phyloP scores from a whole-genome alignment of 2,888 invertebrate species.

The Nectonema munidae region DNA sequence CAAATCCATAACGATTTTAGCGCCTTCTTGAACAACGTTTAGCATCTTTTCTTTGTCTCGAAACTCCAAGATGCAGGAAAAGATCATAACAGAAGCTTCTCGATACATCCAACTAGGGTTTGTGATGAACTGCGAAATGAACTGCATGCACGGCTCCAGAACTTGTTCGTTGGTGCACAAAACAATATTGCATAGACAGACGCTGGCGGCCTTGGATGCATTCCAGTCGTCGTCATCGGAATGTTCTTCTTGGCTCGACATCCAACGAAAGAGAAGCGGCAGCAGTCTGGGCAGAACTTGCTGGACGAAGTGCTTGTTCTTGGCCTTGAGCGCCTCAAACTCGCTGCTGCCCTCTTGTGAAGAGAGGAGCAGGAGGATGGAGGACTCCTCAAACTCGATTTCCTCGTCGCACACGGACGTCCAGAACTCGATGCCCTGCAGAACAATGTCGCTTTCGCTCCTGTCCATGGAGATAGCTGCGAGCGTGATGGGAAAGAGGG shows the following conservation, averaged over 20 bases:
- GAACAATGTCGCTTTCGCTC: constrained; percentile 63
- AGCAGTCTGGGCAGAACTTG: constrained; percentile 76
- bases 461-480: constrained; percentile 98
- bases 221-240: constrained; percentile 99
- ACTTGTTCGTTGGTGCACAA: constrained; percentile 88
- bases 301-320: constrained; percentile 65
- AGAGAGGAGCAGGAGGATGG: constrained; percentile 12
- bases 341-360: not conserved
- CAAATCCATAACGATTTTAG: no score
- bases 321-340: constrained; percentile 18
- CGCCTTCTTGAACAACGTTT: no score
- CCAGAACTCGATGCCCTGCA: constrained; percentile 99
- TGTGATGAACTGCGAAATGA: constrained; percentile 70
- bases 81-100: constrained; percentile 94
- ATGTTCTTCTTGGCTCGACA: constrained; percentile 33
- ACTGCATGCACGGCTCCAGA: constrained; percentile 71
- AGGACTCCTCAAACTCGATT: constrained; percentile 44
- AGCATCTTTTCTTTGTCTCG: no score
- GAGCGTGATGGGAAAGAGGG: constrained; percentile 77
- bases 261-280: not conserved
- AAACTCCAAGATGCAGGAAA: no score
- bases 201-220: constrained; percentile 90
- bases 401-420: constrained; percentile 98
- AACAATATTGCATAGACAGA: constrained; percentile 80
- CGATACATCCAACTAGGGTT: constrained; percentile 33